Evolutionary conservation across 2,888 invertebrate species (phyloP).

Genomic region (Melipona bicolor): DNA sequence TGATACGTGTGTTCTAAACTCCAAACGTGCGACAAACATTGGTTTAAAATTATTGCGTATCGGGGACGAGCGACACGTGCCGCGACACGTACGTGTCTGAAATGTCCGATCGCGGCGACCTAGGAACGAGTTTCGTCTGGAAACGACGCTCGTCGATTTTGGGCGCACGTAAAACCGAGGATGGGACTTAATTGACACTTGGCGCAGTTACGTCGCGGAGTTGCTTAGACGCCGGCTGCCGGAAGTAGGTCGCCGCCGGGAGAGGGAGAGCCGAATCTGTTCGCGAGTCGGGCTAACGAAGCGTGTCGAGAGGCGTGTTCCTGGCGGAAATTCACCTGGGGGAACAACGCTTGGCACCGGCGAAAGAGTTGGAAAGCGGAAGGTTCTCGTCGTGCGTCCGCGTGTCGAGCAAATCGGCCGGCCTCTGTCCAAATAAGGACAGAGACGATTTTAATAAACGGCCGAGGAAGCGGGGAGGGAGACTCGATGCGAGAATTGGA

Average conservation of each 20-base stretch:
- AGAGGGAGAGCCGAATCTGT: background rate
- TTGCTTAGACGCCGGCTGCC: background rate
- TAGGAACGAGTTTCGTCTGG: too few species aligned
- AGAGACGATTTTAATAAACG: constrained; percentile 23
- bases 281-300: constrained; percentile 11
- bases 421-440: background rate
- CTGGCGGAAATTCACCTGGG: constrained; percentile 8
- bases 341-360: constrained; percentile 29
- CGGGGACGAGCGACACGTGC: background rate
- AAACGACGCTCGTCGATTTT: background rate
- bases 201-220: constrained; percentile 1
- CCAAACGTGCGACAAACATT: background rate
- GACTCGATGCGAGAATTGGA: background rate
- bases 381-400: background rate
- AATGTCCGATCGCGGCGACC: background rate
- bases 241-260: constrained; percentile 29
- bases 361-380: background rate
- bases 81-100: constrained; percentile 22
- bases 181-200: constrained; percentile 34
- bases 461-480: background rate
- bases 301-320: constrained; percentile 5
- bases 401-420: background rate
- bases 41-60: background rate
- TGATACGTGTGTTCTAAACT: background rate
- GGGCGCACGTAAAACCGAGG: background rate